A percentile compares a stretch with the other conserved stretches of the same genome.
Conservation (phyloP, 2,888 invertebrate species). For the Onthophagus sagittarius region DNA sequence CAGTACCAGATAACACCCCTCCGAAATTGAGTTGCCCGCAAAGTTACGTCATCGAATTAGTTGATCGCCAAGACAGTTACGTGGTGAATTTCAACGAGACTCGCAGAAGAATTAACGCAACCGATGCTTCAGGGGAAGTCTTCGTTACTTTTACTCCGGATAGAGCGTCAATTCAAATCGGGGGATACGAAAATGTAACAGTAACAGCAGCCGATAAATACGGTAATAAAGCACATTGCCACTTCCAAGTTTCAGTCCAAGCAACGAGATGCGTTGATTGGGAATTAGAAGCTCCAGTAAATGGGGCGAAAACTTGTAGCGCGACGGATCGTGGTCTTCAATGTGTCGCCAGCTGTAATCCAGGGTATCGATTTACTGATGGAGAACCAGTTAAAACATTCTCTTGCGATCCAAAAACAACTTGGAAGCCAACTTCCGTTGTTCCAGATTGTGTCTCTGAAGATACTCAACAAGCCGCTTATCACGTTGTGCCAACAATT, state of each 20-base stretch:
- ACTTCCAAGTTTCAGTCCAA: conserved; percentile 91
- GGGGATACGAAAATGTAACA: conserved; percentile 88
- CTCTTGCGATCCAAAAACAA: conserved; percentile 73
- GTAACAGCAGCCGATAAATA: conserved; percentile 83
- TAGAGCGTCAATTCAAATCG: conserved; percentile 77
- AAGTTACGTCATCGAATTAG: conserved; percentile 88
- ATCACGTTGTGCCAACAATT: conserved; percentile 82
- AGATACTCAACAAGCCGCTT: conserved; percentile 92
- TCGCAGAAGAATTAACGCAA: conserved; percentile 74
- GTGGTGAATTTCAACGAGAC: conserved; percentile 90
- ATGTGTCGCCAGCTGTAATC: conserved; percentile 86
- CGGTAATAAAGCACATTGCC: conserved; percentile 84
- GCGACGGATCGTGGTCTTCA: conserved; percentile 79
- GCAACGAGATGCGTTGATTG: conserved; percentile 93
- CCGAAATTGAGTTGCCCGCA: conserved; percentile 88
- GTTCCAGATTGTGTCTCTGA: conserved; percentile 95
- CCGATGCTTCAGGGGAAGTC: conserved; percentile 86
- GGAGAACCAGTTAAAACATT: conserved; percentile 85
- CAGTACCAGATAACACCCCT: conserved; percentile 90
- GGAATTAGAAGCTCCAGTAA: conserved; percentile 85
- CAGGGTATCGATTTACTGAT: conserved; percentile 86
- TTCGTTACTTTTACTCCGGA: conserved; percentile 79
- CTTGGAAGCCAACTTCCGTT: conserved; percentile 84
- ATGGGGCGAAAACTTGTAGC: conserved; percentile 83
- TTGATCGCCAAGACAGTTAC: conserved; percentile 86